Conservation (phyloP, 2,888 invertebrate genomes). For the Hirtodrosophila duncani region DNA sequence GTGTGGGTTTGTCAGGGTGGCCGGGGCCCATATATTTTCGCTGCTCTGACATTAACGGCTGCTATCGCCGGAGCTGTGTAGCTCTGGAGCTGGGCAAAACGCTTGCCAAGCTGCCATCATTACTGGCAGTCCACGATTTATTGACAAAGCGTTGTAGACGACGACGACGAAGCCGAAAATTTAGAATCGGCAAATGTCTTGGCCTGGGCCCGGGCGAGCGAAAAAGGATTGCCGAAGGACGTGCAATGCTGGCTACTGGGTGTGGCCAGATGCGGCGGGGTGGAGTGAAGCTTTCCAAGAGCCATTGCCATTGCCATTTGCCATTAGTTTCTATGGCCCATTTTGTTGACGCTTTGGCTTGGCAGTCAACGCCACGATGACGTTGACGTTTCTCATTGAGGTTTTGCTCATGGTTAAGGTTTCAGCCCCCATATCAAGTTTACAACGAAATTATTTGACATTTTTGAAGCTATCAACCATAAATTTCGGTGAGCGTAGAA, state of each 20-base stretch:
- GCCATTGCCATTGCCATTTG: too few species aligned
- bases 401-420: constrained; percentile 27
- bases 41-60: constrained; percentile 79
- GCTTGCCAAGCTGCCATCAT: constrained; percentile 65
- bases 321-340: constrained; percentile 67
- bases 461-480: too few species aligned
- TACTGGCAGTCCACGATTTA: constrained; percentile 77
- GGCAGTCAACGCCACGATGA: constrained; percentile 48
- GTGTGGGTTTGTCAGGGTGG: constrained; percentile 7
- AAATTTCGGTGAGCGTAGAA: too few species aligned
- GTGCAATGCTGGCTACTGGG: constrained; percentile 28
- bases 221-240: constrained; percentile 55
- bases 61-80: constrained; percentile 74
- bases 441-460: too few species aligned
- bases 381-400: constrained; percentile 36
- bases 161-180: constrained; percentile 54
- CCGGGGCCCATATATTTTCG: constrained; percentile 77
- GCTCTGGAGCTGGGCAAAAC: constrained; percentile 50
- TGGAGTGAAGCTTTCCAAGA: constrained; percentile 18
- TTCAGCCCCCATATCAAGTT: constrained; percentile 35
- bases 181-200: constrained; percentile 70
- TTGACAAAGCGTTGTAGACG: constrained; percentile 67
- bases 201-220: constrained; percentile 45
- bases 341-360: constrained; percentile 52
- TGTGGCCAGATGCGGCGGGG: constrained; percentile 43